Evolutionary conservation across 2,797 vertebrate genomes (phyloP), one percentile per base, ranked within the genome.

Genomic region (Sebastes diaconus): DNA sequence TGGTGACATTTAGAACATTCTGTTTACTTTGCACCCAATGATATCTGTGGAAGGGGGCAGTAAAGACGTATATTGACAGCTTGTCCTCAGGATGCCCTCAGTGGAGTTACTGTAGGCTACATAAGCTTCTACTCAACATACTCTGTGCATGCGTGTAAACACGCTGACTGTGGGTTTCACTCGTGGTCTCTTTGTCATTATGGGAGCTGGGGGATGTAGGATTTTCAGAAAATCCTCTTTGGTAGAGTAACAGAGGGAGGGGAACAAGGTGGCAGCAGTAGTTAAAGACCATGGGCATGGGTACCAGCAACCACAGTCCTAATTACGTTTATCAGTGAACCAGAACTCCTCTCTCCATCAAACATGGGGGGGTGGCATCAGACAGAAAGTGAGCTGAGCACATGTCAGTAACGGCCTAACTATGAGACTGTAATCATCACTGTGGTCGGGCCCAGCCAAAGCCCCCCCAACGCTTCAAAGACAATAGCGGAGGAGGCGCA

Each of bases 381-480:
- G 87, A 90, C 76, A 69, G 75, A 86, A 85, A 82, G 84, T 77
- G 83, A 92, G 90, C 93, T 83, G 87, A 80, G 80, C 91, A 89
- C 87, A 94, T 92, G 88, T 90, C 90, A 86, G 86, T 67, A 81
- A 86, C 64, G 57, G 88, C 69, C 89, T 80, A 88, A 88, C 87
- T 83, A 90, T 77, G 85, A 90, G 87, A 84, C 90, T 88, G 90
- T 88, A 94, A 90, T 95, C 93, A 95, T 90, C 90, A 86, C 85
- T 87, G 90, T 86, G 92, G 93, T 86, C 77, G 3, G 77, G 73
- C 87, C 69, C 73, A 75, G 86, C 83, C 75, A 69, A 85, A 86
- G 73, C 86, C 87, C 85, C 85, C 87, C 88, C 71, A 77, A 75
- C 22, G 81, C 91, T 94, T 95, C 93, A 94, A 93, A 95, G 92